Evolutionary conservation across 2,888 invertebrate species (phyloP), one percentile per base, ranked within the genome.

Genomic region (Dastarcus helophoroides): DNA sequence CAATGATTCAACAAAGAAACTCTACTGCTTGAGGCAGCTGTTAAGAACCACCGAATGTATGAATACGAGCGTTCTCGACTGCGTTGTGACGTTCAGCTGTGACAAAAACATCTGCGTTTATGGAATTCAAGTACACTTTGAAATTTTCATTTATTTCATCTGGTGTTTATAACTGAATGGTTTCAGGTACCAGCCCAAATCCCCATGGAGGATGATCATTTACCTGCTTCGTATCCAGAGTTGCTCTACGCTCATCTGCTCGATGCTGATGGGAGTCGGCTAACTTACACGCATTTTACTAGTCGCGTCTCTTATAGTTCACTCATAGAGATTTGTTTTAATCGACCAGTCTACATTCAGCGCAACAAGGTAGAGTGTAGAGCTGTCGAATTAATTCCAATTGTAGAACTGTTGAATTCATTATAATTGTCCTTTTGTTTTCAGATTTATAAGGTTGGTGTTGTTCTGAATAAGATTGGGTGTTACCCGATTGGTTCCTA

Each of bases 251-350:
- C 84, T 9, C 81, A 84, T 62, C 66, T 86, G 35, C 67, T 83
- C 47, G 85, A 85, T 61, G 76, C 76, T 13, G 81, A 82, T 59
- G 82, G 82, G 3, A 78, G 79, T 26, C 66, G 84, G 3, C 70
- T 85, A 46, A 82, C 85, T 0, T 84, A 84, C 60, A 83, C 80
- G 1, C 84, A 85, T 61, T 84, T 79, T 53, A 80, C 83, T 28
- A 78, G 76, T 40, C 71, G 80, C 40, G 84, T 82, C 38, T 69
- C 71, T n/a, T 79, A 73, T 57, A 68, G 76, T 11, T 76, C 77
- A 14, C 65, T 82, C 44, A 69, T 84, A 32, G 84, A 85, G 60
- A 79, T 86, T 46, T 76, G 75, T 42, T 85, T 85, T 59, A 82
- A 85, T 63, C 62, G 82, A 4, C 80, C 83, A 4, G 76, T 84